Conservation (phyloP, 2,888 invertebrate genomes). For the Deilephila porcellus region DNA sequence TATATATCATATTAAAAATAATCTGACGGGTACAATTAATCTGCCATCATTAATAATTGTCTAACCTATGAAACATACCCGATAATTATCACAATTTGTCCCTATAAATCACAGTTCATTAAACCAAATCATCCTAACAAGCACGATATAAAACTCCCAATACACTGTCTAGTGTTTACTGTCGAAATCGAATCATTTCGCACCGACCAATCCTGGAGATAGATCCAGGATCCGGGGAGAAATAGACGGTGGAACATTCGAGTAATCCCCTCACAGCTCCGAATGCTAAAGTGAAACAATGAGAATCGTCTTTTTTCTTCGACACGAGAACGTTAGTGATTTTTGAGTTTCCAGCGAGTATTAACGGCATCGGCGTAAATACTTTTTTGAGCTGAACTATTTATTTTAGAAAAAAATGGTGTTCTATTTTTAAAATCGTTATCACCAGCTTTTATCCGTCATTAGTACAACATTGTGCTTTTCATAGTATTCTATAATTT, state of each 20-base stretch:
- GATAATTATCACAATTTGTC: no score
- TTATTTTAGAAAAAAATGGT: not conserved
- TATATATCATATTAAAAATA: no score
- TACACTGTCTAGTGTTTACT: not conserved
- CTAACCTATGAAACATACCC: no score
- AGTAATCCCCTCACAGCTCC: constrained; percentile 8
- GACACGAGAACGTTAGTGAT: not conserved
- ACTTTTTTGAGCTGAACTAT: not conserved
- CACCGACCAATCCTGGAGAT: constrained; percentile 5
- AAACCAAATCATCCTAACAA: no score
- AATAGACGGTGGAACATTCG: constrained; percentile 21
- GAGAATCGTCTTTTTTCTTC: not conserved
- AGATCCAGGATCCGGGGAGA: not conserved
- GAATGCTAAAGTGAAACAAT: constrained; percentile 19
- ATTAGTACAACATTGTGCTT: no score
- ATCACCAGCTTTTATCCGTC: not conserved
- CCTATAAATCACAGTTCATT: no score
- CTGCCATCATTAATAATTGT: no score
- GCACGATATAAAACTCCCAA: no score
- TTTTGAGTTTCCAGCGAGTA: not conserved
- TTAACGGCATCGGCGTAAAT: not conserved
- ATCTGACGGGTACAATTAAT: no score
- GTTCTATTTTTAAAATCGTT: not conserved
- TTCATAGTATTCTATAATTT: no score
- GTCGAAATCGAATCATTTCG: constrained; percentile 7